Percentiles rank a stretch among this genome's conserved stretches.
Conservation (phyloP, 1,140 invertebrate genomes). For the Sarcophaga bullata region DNA sequence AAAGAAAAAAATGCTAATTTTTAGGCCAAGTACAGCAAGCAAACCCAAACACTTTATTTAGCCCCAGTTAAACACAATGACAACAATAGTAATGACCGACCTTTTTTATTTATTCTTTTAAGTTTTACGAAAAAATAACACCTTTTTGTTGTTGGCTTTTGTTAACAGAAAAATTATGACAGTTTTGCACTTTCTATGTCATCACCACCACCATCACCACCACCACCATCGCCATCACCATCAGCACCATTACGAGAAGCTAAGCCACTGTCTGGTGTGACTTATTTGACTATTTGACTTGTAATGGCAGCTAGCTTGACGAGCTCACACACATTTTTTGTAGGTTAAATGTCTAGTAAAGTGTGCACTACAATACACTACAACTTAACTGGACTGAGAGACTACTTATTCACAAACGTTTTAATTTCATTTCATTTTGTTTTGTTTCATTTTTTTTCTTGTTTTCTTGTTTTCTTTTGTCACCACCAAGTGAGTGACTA, state of each 20-base stretch:
- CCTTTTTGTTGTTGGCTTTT: background rate
- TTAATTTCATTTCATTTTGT: too few species aligned
- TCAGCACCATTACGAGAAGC: background rate
- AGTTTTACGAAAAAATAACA: background rate
- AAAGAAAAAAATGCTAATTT: background rate
- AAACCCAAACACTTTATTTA: background rate
- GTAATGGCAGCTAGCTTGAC: background rate
- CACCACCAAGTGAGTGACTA: too few species aligned
- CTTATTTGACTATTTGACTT: background rate
- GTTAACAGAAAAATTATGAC: constrained; percentile 3
- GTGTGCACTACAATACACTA: background rate
- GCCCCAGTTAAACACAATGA: background rate
- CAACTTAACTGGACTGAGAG: too few species aligned
- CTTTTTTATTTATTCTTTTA: background rate
- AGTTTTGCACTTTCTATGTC: background rate
- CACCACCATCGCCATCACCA: too few species aligned
- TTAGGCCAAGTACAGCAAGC: constrained; percentile 3
- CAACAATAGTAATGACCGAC: background rate
- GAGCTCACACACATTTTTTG: background rate
- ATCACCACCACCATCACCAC: background rate
- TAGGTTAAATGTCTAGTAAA: background rate
- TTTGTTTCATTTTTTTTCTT: too few species aligned
- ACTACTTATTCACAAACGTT: too few species aligned
- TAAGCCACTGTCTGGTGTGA: background rate
- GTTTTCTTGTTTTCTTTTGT: too few species aligned